Percentiles rank a stretch among this genome's conserved stretches.
Evolutionary conservation across 2,888 invertebrate genomes (phyloP).

Genomic region (Clivina fossor): DNA sequence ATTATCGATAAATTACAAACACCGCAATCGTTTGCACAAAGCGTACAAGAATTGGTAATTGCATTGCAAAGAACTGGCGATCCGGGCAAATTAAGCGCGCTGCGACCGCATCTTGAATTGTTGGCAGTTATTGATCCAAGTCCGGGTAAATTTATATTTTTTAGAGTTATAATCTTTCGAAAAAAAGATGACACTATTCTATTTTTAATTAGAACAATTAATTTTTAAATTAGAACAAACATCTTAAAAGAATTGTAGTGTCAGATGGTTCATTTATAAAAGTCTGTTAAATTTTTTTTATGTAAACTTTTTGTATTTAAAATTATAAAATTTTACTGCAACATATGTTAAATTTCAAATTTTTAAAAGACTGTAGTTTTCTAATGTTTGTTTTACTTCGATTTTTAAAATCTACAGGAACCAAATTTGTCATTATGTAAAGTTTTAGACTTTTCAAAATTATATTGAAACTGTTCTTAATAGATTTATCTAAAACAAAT

Average conservation of each 20-base stretch:
- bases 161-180: background rate
- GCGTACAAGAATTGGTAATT: slow-evolving; percentile 87
- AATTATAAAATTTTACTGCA: background rate
- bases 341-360: slow-evolving; percentile 9
- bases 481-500: too few species aligned
- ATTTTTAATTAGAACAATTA: background rate
- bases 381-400: too few species aligned
- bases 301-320: background rate
- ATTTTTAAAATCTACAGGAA: too few species aligned
- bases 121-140: slow-evolving; percentile 85
- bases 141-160: slow-evolving; percentile 59
- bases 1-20: slow-evolving; percentile 90
- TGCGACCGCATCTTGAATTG: slow-evolving; percentile 79
- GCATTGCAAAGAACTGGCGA: slow-evolving; percentile 88
- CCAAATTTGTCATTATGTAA: too few species aligned
- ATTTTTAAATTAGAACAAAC: background rate
- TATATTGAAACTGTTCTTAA: too few species aligned
- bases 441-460: too few species aligned
- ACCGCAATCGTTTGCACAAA: slow-evolving; percentile 88
- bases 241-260: background rate
- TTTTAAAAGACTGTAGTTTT: too few species aligned
- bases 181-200: background rate
- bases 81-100: slow-evolving; percentile 75
- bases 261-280: background rate
- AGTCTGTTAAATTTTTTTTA: background rate